Evolutionary conservation across 2,113 vertebrate species (phyloP).

Genomic region (Hippocampus zosterae): DNA sequence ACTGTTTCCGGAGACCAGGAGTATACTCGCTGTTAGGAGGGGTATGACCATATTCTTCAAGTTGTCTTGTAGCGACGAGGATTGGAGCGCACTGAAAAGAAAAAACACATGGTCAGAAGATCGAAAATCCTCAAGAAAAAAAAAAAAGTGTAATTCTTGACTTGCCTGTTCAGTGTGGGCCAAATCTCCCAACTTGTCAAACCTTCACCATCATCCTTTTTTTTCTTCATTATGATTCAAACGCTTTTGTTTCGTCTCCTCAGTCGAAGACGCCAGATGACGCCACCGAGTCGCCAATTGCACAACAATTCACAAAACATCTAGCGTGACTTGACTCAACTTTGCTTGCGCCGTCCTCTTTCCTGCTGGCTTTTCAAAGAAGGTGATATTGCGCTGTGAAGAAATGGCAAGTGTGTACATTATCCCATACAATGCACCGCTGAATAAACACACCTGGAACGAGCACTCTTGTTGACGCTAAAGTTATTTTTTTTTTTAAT

Average conservation of each 20-base stretch:
- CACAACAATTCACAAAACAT: too few species aligned
- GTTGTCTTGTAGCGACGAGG: not conserved
- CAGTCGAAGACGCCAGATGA: not conserved
- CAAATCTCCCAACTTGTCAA: not conserved
- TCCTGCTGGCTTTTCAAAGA: not conserved
- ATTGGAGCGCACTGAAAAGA: not conserved
- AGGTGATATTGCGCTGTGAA: not conserved
- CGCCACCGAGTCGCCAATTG: not conserved
- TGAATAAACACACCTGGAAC: not conserved
- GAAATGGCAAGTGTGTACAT: not conserved
- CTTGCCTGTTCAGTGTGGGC: not conserved
- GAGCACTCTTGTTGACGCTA: not conserved
- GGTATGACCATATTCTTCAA: not conserved
- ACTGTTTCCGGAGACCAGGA: not conserved
- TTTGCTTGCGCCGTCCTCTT: not conserved
- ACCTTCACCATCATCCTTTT: not conserved
- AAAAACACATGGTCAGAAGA: not conserved
- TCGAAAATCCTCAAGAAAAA: too few species aligned
- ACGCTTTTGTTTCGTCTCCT: not conserved
- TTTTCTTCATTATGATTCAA: not conserved
- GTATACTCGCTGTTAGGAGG: not conserved
- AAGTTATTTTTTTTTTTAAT: too few species aligned
- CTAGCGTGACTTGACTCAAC: not conserved
- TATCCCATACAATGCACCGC: not conserved
- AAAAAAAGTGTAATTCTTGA: not conserved